Percentiles rank a stretch among this genome's conserved stretches.
Evolutionary conservation across 2,113 vertebrate species (phyloP).

Genomic region (Nerophis ophidion): DNA sequence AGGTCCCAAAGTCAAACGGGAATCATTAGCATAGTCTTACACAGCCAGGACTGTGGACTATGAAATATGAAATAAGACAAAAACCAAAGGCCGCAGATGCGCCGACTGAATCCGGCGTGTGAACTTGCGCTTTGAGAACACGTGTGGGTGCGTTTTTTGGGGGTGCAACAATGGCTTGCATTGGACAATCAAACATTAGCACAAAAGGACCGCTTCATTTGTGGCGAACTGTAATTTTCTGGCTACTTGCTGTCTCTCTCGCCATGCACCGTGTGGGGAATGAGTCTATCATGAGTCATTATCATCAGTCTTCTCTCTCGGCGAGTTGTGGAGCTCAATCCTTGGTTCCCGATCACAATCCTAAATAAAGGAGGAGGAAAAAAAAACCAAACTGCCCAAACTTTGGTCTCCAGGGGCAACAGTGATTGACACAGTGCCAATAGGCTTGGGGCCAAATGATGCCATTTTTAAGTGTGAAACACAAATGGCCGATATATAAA

Average conservation of each 20-base stretch:
- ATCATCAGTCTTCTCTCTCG: background rate
- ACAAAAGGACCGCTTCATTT: background rate
- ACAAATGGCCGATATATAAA: no score
- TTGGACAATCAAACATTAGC: background rate
- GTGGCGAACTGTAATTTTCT: background rate
- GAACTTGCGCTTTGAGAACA: constrained; percentile 37
- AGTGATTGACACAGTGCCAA: no score
- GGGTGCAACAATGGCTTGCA: constrained; percentile 15
- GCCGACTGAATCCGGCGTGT: constrained; percentile 4
- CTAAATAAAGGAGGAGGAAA: background rate
- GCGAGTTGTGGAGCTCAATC: no score
- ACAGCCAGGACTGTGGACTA: constrained; percentile 32
- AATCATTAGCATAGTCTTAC: constrained; percentile 37
- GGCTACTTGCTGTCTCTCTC: background rate
- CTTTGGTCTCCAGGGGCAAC: no score
- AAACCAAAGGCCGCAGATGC: constrained; percentile 13
- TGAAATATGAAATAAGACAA: constrained; percentile 34
- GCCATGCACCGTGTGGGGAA: background rate
- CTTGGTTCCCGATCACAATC: no score
- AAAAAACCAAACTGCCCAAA: background rate
- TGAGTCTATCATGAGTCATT: background rate
- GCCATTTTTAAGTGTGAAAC: no score
- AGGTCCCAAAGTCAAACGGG: constrained; percentile 21
- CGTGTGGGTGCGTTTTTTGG: constrained; percentile 14
- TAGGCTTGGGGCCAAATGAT: no score